Conservation (phyloP, 2,797 vertebrate genomes). For the Miichthys miiuy region DNA sequence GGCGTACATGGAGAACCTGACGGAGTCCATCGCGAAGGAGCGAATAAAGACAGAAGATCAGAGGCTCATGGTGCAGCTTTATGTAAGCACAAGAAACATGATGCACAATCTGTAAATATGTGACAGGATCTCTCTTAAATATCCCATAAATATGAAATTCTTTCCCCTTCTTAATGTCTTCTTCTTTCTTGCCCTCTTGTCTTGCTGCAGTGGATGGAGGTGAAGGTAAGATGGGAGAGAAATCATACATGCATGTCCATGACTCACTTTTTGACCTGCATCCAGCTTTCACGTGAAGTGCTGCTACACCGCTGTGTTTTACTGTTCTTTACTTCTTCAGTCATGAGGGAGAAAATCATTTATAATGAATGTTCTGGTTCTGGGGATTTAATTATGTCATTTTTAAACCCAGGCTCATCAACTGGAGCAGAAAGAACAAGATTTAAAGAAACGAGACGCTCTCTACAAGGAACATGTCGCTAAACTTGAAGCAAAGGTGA, state of each 20-base stretch:
- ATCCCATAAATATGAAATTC: constrained; percentile 16
- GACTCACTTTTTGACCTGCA: constrained; percentile 44
- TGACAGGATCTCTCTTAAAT: constrained; percentile 29
- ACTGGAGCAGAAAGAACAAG: constrained; percentile 89
- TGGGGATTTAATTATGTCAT: background rate
- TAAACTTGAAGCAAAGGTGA: constrained; percentile 91
- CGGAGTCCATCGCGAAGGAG: constrained; percentile 87
- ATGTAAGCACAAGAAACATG: constrained; percentile 83
- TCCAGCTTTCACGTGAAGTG: constrained; percentile 1
- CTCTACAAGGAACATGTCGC: constrained; percentile 91
- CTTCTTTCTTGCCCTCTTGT: constrained; percentile 57
- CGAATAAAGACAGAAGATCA: constrained; percentile 86
- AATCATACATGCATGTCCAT: constrained; percentile 53
- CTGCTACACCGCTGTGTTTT: background rate
- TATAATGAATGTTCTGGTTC: background rate
- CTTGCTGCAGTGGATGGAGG: constrained; percentile 81
- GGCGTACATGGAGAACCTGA: constrained; percentile 84
- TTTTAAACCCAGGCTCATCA: constrained; percentile 87
- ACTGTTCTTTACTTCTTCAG: background rate
- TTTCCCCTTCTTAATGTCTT: constrained; percentile 54
- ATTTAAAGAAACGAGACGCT: constrained; percentile 87
- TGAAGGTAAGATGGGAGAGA: constrained; percentile 78
- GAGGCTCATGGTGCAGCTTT: constrained; percentile 87
- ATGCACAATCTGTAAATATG: background rate
- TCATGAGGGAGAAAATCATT: background rate